Base-by-base conservation (phyloP, 2,113 vertebrate species). In the Sinosuthora webbiana region DNA sequence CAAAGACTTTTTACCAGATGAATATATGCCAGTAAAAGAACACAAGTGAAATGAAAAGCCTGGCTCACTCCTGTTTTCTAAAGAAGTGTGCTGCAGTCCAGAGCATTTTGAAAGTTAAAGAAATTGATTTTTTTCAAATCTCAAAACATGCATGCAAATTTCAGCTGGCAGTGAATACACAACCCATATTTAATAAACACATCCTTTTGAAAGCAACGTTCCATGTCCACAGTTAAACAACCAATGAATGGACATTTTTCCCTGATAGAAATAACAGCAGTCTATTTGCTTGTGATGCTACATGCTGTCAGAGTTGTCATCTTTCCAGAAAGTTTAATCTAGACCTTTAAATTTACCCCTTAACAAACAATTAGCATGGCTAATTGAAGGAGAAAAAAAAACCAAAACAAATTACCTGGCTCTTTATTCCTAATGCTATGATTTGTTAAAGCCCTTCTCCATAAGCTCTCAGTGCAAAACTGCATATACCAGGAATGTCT, bases 291-390 rank as follows among this genome's bases (percentile, higher is more conserved):
- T 96, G 39, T 49, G n/a, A n/a, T 45, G 59, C 4, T 17, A 63
- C 83, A 88, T 53, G 70, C 65, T 88, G 69, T n/a, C 33, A 39
- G 80, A 97, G 88, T 93, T 91, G 53, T 86, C 60, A 31, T 68
- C 83, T 63, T 92, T 76, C 76, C 62, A 41, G 44, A 96, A 98
- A 98, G 95, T 97, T 98, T 93, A 83, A 96, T 76, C 79, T 30
- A 44, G 35, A 45, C 10, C 3, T 55, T 78, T 28, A 70, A 90
- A 85, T 89, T 50, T 78, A 49, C 31, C 59, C 23, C 44, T 63
- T 73, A 77, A 77, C 10, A 83, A 57, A 68, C 11, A 73, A 79
- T 33, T 37, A 73, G 18, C 16, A 31, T 25, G 20, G 10, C 15
- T 83, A 56, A 82, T n/a, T 73, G n/a, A 27, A 52, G 4, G 16